Conservation (phyloP, 1,140 invertebrate species). For the Drosophila orena region DNA sequence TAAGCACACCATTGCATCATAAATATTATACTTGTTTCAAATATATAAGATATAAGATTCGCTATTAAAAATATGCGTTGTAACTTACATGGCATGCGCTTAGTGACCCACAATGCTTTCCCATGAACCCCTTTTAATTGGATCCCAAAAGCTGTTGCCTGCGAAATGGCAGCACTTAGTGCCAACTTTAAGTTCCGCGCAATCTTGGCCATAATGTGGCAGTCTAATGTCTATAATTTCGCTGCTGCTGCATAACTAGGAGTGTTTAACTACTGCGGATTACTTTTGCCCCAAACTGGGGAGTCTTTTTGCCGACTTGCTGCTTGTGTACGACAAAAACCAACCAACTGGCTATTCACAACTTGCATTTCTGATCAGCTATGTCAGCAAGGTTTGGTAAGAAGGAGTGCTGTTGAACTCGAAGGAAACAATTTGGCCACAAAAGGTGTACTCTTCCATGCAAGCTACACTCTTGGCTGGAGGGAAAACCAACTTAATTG, state of each 20-base stretch:
- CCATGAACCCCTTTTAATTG: constrained; percentile 1
- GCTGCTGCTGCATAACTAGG: not conserved
- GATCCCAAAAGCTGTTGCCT: not conserved
- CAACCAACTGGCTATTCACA: not conserved
- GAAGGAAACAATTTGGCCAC: no score
- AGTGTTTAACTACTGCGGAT: constrained; percentile 38
- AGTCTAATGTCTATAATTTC: constrained; percentile 2
- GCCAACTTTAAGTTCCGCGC: constrained; percentile 19
- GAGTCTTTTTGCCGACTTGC: not conserved
- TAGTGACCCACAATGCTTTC: constrained; percentile 1
- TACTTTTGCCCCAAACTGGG: constrained; percentile 7
- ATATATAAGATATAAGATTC: not conserved
- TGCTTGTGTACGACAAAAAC: not conserved
- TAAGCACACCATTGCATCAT: no score
- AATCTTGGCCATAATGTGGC: constrained; percentile 36
- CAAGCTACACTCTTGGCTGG: no score
- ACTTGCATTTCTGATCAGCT: not conserved
- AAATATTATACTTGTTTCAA: no score
- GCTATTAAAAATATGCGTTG: not conserved
- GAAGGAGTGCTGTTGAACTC: no score
- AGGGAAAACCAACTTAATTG: no score
- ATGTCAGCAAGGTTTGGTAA: no score
- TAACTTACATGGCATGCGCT: not conserved
- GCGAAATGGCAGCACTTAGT: constrained; percentile 28
- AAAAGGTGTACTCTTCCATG: no score